Evolutionary conservation across 2,113 vertebrate species (phyloP).

Genomic region (Chamaea fasciata): DNA sequence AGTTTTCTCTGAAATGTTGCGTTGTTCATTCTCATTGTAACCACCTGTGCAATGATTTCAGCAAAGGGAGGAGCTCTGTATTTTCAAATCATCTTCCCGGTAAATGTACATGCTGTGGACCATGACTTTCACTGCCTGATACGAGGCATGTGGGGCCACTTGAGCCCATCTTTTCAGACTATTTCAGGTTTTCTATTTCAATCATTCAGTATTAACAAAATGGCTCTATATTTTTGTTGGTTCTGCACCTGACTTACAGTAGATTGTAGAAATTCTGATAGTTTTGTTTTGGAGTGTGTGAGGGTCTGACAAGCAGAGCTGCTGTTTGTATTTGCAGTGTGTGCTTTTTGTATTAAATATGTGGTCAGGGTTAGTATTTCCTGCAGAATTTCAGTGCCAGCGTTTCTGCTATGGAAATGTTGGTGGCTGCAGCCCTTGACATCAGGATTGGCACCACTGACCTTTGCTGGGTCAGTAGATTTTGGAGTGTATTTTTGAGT

Average conservation of each 20-base stretch:
- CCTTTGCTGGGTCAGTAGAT: background rate
- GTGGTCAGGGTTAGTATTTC: background rate
- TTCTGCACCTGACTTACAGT: background rate
- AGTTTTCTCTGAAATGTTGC: background rate
- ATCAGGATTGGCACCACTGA: background rate
- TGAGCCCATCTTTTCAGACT: background rate
- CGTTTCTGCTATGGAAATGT: background rate
- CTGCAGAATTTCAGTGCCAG: background rate
- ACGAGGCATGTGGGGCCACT: background rate
- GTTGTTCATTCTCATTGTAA: background rate
- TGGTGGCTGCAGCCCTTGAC: background rate
- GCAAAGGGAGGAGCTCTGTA: background rate
- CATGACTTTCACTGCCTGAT: background rate
- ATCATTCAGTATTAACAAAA: background rate
- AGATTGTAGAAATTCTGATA: background rate
- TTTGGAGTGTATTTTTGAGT: background rate
- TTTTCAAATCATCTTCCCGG: background rate
- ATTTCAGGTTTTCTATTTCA: background rate
- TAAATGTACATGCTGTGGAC: background rate
- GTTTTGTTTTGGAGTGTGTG: background rate
- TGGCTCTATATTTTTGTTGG: background rate
- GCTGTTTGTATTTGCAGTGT: background rate
- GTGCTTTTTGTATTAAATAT: background rate
- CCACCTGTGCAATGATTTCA: background rate
- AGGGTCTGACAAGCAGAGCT: background rate